Base-by-base conservation (phyloP, 1,140 invertebrate species). In the Nasonia longicornis region DNA sequence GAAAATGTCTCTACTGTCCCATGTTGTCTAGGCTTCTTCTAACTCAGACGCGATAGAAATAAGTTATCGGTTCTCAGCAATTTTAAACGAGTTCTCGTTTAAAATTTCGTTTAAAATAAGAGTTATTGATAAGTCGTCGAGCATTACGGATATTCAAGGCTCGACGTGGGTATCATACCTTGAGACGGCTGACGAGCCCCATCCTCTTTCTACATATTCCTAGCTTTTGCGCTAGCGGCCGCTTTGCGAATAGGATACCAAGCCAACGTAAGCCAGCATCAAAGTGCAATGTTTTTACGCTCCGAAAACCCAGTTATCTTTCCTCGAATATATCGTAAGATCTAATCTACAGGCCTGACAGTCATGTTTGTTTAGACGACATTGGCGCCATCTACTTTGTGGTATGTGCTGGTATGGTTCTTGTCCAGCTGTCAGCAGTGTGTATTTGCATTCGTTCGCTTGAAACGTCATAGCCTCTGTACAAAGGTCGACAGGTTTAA, bases 281-380 rank as follows among this genome's bases (percentile, higher is more conserved):
- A 72, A 72, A 22, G 35, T 45, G 20, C n/a, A 72, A 48, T 72
- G 42, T 72, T 72, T 48, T 45, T 11, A 8, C 22, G 42, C 70
- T 26, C 70, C 12, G 26, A 72, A 72, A 72, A 45, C 38, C 70
- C 22, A 72, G 42, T 72, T 72, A 48, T 72, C 42, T 48, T 72
- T 72, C 20, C 22, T 72, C n/a, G 20, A 70, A n/a, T 67, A 72
- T 72, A 72, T 22, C 38, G 42, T 48, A 42, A 72, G 42, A 67
- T 67, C 22, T 74, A 20, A n/a, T 58, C 45, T 20, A 58, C 16
- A 58, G 3, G 16, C 16, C 52, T 52, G 52, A n/a, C 52, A 58
- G 52, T 58, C 52, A 14, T 74, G 12, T 58, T 74, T 74, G 45
- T 74, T 74, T 74, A 74, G 22, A 73, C 6, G 45, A 74, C 16